Base-by-base conservation (phyloP, 1,140 invertebrate species). In the Calliphora vicina region DNA sequence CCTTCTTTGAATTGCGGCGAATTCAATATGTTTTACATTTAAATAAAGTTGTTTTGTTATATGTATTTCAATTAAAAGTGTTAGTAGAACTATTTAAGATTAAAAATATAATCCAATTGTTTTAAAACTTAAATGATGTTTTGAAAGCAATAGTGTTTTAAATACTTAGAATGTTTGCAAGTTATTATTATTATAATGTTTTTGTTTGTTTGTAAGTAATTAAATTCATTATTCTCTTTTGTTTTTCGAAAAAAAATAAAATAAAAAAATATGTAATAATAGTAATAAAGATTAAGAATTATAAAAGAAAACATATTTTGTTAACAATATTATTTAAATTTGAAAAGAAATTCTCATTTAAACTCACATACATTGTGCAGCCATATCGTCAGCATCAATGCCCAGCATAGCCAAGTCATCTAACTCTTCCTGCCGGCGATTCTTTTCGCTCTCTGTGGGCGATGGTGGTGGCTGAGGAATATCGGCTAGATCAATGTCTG, bases 331-430 rank as follows among this genome's bases (percentile, higher is more conserved):
- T 73, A 27, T 73, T 73, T 35, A 74, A 74, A 74, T 35, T n/a
- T n/a, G n/a, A 29, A 29, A 76, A 35, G 35, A 76, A 76, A 17
- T 35, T 76, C 20, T 76, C 17, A 23, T 43, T 45, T 45, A 43
- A 78, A 42, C 74, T 78, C 87, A 90, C 85, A 91, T 90, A 87
- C 88, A 90, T 88, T 93, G 92, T 82, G 94, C 93, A 12, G 93
- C 94, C 86, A 94, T 93, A 88, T 95, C 94, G 76, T 93, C 93
- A 1, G 93, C 94, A 86, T 94, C 94, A 43, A 94, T 94, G 3
- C 94, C 94, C 42, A 95, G 90, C 92, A 95, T 92, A 3, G 94
- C 94, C 81, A 95, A 87, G 84, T 95, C 94, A 67, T 94, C 94
- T 82, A 93, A 86, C 73, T 94, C 92, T 78, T 92, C 92, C 85